Evolutionary conservation across 2,113 vertebrate species (phyloP).

Genomic region (Tenrec ecaudatus): DNA sequence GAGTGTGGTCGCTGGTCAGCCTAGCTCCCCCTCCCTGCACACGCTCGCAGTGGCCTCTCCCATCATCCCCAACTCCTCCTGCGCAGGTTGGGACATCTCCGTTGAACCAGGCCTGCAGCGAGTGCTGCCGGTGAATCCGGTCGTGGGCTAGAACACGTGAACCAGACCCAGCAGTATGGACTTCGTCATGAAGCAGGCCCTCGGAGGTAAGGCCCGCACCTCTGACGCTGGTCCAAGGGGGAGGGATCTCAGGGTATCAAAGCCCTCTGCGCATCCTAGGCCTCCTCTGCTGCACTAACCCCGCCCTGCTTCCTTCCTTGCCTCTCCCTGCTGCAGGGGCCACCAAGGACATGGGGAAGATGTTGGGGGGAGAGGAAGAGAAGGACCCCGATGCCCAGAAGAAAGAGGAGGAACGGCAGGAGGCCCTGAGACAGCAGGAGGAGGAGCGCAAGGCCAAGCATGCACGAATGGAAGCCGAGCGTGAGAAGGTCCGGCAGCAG

Average conservation of each 20-base stretch:
- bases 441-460: slow-evolving; percentile 98
- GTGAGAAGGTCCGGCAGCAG: slow-evolving; percentile 98
- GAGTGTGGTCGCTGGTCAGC: too few relatives aligned
- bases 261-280: not conserved
- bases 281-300: not conserved
- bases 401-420: slow-evolving; percentile 98
- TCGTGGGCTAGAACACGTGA: slow-evolving; percentile 37
- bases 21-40: not conserved
- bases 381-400: slow-evolving; percentile 98
- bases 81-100: slow-evolving; percentile 62
- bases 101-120: slow-evolving; percentile 3
- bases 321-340: slow-evolving; percentile 88
- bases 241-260: not conserved
- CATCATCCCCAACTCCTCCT: not conserved
- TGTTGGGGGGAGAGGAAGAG: slow-evolving; percentile 98
- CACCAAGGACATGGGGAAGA: slow-evolving; percentile 99
- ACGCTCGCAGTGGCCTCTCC: not conserved
- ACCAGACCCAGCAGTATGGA: slow-evolving; percentile 88
- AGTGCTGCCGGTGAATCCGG: slow-evolving; percentile 72
- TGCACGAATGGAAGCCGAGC: slow-evolving; percentile 96
- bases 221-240: too few relatives aligned
- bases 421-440: slow-evolving; percentile 97
- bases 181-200: slow-evolving; percentile 97
- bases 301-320: not conserved
- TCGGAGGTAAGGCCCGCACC: slow-evolving; percentile 90